A percentile compares a stretch with the other conserved stretches of the same genome.
Conservation (phyloP, 2,888 invertebrate species). For the Amiota mariae region DNA sequence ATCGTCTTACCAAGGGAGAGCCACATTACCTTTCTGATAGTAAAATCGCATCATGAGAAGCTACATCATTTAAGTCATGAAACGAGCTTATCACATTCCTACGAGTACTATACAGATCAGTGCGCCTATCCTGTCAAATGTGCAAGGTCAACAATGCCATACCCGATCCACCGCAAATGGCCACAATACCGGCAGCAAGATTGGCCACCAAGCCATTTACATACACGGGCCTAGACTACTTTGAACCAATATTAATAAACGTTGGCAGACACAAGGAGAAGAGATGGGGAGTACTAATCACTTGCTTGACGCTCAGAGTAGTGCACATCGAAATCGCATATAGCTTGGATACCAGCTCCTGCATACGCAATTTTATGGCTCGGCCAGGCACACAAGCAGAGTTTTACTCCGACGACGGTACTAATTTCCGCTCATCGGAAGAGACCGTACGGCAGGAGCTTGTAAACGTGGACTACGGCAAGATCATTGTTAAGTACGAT, state of each 20-base stretch:
- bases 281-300: background rate
- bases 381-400: conserved; percentile 35
- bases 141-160: background rate
- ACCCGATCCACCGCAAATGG: background rate
- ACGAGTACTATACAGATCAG: background rate
- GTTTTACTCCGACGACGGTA: conserved; percentile 30
- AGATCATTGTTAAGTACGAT: too few species aligned
- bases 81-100: background rate
- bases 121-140: background rate
- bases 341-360: too few species aligned
- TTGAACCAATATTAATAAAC: background rate
- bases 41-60: background rate
- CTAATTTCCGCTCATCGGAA: conserved; percentile 30
- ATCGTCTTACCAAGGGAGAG: too few species aligned
- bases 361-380: too few species aligned
- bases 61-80: background rate
- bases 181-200: background rate
- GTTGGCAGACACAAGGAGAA: background rate
- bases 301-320: background rate
- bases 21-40: background rate
- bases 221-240: background rate
- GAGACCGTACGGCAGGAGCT: conserved; percentile 21
- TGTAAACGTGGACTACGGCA: background rate
- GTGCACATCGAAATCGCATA: too few species aligned
- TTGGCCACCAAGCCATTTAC: conserved; percentile 8